phyloP scores from a whole-genome alignment of 2,113 vertebrate species.

The Mastomys coucha region DNA sequence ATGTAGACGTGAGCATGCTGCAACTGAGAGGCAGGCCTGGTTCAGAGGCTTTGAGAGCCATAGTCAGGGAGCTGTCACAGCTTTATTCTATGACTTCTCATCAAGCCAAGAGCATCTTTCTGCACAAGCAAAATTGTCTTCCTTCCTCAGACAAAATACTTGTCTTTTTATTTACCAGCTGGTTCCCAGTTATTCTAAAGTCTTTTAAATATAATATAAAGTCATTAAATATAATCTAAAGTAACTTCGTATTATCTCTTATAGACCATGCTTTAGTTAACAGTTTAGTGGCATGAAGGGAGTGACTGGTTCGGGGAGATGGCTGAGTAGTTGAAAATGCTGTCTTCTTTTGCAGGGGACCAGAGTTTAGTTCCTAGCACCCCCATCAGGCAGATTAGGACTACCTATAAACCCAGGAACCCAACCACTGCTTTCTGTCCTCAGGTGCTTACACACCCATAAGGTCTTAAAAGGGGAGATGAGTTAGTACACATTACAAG shows the following conservation, averaged over 20 bases:
- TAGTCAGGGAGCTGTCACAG: not conserved
- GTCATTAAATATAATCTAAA: too few relatives aligned
- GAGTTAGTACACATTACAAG: not conserved
- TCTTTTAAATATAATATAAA: not conserved
- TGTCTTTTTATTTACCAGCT: not conserved
- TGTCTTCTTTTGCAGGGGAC: not conserved
- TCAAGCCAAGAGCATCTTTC: slow-evolving; percentile 7
- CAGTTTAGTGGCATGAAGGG: not conserved
- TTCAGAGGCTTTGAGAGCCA: not conserved
- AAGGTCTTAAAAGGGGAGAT: not conserved
- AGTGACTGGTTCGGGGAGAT: not conserved
- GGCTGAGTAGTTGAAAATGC: not conserved
- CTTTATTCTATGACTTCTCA: not conserved
- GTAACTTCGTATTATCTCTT: not conserved
- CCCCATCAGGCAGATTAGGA: not conserved
- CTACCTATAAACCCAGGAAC: too few relatives aligned
- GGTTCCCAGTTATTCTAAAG: not conserved
- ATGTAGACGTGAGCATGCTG: not conserved
- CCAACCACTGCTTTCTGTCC: not conserved
- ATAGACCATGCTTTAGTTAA: not conserved
- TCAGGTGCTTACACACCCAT: not conserved
- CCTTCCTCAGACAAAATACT: not conserved
- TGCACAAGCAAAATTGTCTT: not conserved
- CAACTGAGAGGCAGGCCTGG: not conserved
- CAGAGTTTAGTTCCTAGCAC: not conserved